These are phyloP conservation scores for Aramus guarauna DNA, from an alignment of 2,113 vertebrate species.

Conservation along the genomic window DNA sequence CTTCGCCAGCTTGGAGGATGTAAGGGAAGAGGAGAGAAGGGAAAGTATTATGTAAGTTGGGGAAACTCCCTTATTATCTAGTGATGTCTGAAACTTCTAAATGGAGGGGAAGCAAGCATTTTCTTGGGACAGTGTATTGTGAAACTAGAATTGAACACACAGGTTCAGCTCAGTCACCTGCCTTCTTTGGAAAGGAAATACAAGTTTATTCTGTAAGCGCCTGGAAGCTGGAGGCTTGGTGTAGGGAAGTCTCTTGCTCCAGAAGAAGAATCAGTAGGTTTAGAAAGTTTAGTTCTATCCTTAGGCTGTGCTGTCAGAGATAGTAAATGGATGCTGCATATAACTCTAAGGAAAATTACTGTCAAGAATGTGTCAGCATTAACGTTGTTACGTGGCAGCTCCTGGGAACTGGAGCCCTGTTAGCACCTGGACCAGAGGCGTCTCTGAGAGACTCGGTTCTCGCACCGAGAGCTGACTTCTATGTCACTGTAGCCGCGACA, in stretches of 20 bases:
- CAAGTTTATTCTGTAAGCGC: background rate
- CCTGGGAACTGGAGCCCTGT: background rate
- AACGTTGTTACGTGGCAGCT: background rate
- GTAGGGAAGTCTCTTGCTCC: background rate
- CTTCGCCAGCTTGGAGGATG: background rate
- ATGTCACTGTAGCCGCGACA: background rate
- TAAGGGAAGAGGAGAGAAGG: background rate
- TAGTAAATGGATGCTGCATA: background rate
- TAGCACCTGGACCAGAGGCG: background rate
- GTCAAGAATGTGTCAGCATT: accelerated
- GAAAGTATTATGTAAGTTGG: background rate
- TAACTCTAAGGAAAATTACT: background rate
- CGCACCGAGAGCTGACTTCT: accelerated
- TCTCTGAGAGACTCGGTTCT: background rate
- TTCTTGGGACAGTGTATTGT: background rate
- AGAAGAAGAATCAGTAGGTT: background rate
- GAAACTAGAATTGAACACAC: background rate
- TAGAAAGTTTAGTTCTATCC: background rate
- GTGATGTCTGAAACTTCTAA: background rate
- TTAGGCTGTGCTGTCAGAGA: background rate
- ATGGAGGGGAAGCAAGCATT: background rate
- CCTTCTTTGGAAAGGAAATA: background rate
- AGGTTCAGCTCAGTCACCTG: background rate
- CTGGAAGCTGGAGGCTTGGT: background rate
- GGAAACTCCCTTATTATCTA: background rate